These are phyloP conservation scores for Elaphurus davidianus DNA, from an alignment of 2,113 vertebrate genomes.

Conservation along the genomic window DNA sequence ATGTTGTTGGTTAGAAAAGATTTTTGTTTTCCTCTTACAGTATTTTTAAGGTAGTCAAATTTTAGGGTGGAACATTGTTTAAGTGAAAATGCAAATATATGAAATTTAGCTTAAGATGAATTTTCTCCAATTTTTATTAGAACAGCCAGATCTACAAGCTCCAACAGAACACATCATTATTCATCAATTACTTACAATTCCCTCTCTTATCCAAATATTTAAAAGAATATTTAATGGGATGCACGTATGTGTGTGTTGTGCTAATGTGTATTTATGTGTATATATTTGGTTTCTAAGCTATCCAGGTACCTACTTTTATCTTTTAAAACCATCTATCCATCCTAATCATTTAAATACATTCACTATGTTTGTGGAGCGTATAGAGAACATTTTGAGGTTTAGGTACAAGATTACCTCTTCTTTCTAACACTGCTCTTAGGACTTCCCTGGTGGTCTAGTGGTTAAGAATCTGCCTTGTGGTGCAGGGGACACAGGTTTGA, in stretches of 20 bases:
- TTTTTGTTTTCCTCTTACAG: neutral
- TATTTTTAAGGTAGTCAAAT: neutral
- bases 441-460: neutral
- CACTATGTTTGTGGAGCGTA: neutral
- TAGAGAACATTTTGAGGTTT: neutral
- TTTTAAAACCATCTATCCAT: neutral
- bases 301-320: neutral
- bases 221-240: neutral
- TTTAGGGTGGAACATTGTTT: neutral
- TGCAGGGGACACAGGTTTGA: neutral
- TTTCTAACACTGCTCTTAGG: neutral
- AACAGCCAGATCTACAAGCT: neutral
- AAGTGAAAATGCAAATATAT: neutral
- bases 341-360: neutral
- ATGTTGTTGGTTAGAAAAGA: neutral
- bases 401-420: neutral
- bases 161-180: neutral
- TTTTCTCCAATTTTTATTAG: neutral
- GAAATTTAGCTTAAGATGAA: neutral
- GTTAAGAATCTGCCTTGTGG: neutral
- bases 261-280: neutral
- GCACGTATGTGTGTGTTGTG: neutral
- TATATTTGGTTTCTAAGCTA: neutral
- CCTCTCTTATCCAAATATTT: neutral
- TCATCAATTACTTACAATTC: neutral